Evolutionary conservation across 2,888 invertebrate genomes (phyloP), one percentile per base, ranked within the genome.

Genomic region (Aphrophora alni): DNA sequence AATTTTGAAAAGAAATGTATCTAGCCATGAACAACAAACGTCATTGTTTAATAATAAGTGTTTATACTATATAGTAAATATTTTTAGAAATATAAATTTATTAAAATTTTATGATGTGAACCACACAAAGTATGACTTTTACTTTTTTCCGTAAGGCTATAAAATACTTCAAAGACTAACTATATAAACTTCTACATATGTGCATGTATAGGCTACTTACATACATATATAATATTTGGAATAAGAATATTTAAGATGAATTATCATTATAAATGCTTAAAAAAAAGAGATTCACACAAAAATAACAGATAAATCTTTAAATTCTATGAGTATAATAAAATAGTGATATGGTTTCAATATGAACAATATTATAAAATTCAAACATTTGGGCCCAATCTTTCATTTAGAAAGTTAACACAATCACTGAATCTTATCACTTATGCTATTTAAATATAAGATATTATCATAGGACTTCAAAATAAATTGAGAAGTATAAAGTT

Each of bases 371-470:
- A 59, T 59, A 59, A 59, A 59, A 21, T 59, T 59, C 59, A 21
- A 59, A 59, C 59, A 21, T 59, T 59, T 59, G 59, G 59, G 59
- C 59, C 59, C 59, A 59, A 59, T 59, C 59, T 59, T 59, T 59
- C 44, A 44, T 12, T 44, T 44, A 44, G 17, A 44, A 14, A 44
- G 44, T 44, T 14, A 44, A 14, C 44, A 44, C 44, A 44, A 14
- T 44, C 44, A 44, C 44, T 44, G 44, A 44, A 44, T 44, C 44
- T 44, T 44, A n/a, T n/a, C n/a, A n/a, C n/a, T n/a, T n/a, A n/a
- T n/a, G n/a, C n/a, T n/a, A n/a, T n/a, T n/a, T n/a, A n/a, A n/a
- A n/a, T n/a, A n/a, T n/a, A n/a, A n/a, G n/a, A n/a, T n/a, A n/a
- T n/a, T n/a, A n/a, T n/a, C n/a, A n/a, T n/a, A n/a, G n/a, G n/a